Conservation (phyloP, 1,140 invertebrate species). For the Ylistrum balloti region DNA sequence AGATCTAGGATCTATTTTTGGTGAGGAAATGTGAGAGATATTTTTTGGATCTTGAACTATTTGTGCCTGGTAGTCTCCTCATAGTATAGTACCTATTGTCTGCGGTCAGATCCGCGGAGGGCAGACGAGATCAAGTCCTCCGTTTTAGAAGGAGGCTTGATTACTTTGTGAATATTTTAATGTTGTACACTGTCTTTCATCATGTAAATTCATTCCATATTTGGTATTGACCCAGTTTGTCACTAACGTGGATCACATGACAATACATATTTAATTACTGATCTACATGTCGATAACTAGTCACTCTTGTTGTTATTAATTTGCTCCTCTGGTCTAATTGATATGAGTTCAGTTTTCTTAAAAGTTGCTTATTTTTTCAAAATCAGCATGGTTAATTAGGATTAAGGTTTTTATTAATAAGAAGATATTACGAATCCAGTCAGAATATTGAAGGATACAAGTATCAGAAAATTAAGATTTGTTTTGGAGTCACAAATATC, state of each 20-base stretch:
- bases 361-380: neutral
- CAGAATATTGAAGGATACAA: no score
- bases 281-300: neutral
- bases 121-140: neutral
- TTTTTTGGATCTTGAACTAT: neutral
- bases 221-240: neutral
- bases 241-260: no score
- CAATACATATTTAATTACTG: no score
- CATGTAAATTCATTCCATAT: slow-evolving; percentile 28
- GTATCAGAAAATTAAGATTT: neutral
- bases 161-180: neutral
- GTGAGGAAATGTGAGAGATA: neutral
- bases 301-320: neutral
- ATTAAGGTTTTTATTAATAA: neutral
- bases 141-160: neutral
- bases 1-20: neutral
- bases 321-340: neutral
- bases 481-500: neutral
- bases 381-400: neutral
- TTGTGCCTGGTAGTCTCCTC: neutral
- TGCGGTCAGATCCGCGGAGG: neutral
- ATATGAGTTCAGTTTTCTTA: neutral
- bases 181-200: slow-evolving; percentile 20
- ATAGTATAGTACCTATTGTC: neutral
- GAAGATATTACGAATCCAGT: no score